Base-by-base conservation (phyloP, 2,797 vertebrate species). In the Hydrocynus forskahlii region DNA sequence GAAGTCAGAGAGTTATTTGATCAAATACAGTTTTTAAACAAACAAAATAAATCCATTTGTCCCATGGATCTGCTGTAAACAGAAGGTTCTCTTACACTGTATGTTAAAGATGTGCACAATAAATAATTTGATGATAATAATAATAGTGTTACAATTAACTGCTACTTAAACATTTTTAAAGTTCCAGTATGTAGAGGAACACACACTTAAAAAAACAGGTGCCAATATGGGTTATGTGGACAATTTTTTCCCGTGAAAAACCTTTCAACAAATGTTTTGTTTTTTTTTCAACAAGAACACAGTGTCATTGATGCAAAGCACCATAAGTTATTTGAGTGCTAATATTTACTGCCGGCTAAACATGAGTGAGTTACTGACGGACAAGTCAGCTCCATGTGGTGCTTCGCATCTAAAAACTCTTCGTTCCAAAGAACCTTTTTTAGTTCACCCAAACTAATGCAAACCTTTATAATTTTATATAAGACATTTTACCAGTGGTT, bases 1-100 rank as follows among this genome's bases (percentile, higher is more conserved):
- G 57, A 89, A 43, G n/a, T 70, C 3, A 16, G 70, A 38, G 35
- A 25, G 78, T 62, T 43, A 29, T 59, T 74, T 55, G 72, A 83
- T 83, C 77, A 83, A 76, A 70, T 60, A 35, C 13, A 29, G 64
- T 57, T 70, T 59, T 80, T 68, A 8, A 19, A 62, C 64, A 35
- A 35, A 35, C 2, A 35, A 35, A 35, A 43, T 5, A 70, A 59
- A 72, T 25, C 59, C 59, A 76, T 38, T 12, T 23, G 63, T 45
- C 38, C 66, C 14, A 57, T 57, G 57, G 29, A 9, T 23, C 8
- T 29, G 45, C 35, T 76, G 17, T 16, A 40, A 81, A 63, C 67
- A 76, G n/a, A 67, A 69, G 59, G 48, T 68, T 29, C 29, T 29
- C 29, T 29, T 29, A 3, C 29, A 59, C 35, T 59, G 19, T 23